Evolutionary conservation across 2,113 vertebrate species (phyloP), one percentile per base, ranked within the genome.

Genomic region (Bubo scandiacus): DNA sequence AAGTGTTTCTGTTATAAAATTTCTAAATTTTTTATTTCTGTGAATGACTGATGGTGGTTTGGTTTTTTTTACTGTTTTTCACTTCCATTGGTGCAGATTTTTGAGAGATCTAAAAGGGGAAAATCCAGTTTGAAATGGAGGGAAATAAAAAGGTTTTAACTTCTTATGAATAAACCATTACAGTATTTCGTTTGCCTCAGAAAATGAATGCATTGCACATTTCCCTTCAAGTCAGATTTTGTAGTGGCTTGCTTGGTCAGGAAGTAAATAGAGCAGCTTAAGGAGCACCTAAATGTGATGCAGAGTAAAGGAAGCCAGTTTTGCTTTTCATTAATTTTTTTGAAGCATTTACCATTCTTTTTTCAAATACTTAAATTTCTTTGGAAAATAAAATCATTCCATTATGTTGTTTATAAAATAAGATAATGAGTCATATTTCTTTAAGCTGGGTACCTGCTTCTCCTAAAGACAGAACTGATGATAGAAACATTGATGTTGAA

Each of bases 101-200:
- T 91, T 80, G 21, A 92, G 93, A 88, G 65, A 66, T 96, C 87
- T 96, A 49, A 75, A 97, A 95, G 74, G 79, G 49, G 7, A 43
- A 96, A 97, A 97, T 97, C 70, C 81, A 92, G 74, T 98, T 97
- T 97, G 94, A 96, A 95, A 94, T 85, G 40, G 61, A 92, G 68
- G 26, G 43, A 88, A 94, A 57, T 90, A 91, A 81, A 95, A 81
- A 74, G 55, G 52, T 82, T 97, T 96, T 93, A 96, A 79, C 75
- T 92, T 94, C 42, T 70, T 93, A 96, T 97, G 94, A 98, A 98
- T 98, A 98, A 98, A 97, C 88, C 92, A 98, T 97, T 93, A 90
- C 68, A 92, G 74, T 88, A 38, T 90, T 98, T 97, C 92, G 91
- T 96, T 97, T 96, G 90, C 94, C 52, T 52, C 61, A 49, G 55